Evolutionary conservation across 2,888 invertebrate species (phyloP), one percentile per base, ranked within the genome.

Genomic region (Drosophila trichaetosa): DNA sequence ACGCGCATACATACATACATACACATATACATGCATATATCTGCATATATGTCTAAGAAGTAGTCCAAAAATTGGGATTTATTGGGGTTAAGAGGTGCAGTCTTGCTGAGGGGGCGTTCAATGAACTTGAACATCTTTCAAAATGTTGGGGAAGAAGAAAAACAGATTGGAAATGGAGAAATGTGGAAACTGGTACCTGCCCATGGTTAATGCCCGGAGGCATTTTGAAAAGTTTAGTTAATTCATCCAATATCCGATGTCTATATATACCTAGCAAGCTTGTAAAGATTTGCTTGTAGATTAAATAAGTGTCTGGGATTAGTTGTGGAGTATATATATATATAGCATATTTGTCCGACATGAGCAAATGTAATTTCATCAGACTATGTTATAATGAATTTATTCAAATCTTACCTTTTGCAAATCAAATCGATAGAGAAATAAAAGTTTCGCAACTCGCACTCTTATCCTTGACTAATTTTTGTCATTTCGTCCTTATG

Each of bases 1-100:
- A 33, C 33, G 10, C n/a, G 16, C 29, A 29, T 29, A 0, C 53
- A 33, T 21, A 21, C 10, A n/a, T 6, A 13, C 42, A 10, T 4
- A 21, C 13, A 18, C 1, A 18, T 18, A 36, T 31, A 36, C 36
- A 36, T 16, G 21, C 13, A n/a, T 27, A 13, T 8, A 10, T 33
- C 8, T 21, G 1, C 13, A 11, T 36, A 10, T 33, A 16, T 24
- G 1, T 34, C 7, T 29, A 53, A 60, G 52, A 57, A 42, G n/a
- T 60, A 58, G 57, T 24, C n/a, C 0, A 38, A 33, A n/a, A 56
- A 68, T 68, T 51, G 10, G 57, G 21, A 34, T 61, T 24, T 46
- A 46, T 59, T 57, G 76, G 71, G 80, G 80, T 79, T 76, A 81
- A 79, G 73, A 71, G 79, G 72, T 74, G 63, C 27, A 21, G 6